phyloP scores from a whole-genome alignment of 2,113 vertebrate genomes.

The Chloropsis hardwickii region DNA sequence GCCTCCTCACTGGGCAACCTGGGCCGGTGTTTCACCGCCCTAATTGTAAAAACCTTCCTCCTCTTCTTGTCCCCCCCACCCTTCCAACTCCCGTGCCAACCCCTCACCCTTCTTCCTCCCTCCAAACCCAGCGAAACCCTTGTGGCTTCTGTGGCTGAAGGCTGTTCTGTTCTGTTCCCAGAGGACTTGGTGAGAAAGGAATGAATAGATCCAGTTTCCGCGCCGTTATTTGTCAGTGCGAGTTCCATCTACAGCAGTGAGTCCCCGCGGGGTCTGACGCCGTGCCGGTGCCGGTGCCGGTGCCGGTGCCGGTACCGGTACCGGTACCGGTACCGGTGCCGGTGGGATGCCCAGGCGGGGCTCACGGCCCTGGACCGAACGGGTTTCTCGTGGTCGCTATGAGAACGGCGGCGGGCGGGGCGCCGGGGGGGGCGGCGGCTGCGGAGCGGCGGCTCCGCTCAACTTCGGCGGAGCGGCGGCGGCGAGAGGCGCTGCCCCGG shows the following conservation, averaged over 20 bases:
- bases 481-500: neutral
- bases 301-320: too few species aligned
- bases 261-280: neutral
- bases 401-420: slow-evolving; percentile 72
- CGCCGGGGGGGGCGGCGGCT: neutral
- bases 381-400: slow-evolving; percentile 76
- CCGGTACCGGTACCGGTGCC: neutral
- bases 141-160: neutral
- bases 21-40: neutral
- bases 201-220: accelerated
- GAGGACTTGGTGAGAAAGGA: neutral
- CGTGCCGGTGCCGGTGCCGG: neutral
- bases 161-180: neutral
- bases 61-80: accelerated
- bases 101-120: neutral
- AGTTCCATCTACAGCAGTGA: accelerated
- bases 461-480: neutral
- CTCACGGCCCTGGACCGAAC: slow-evolving; percentile 40
- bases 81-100: neutral
- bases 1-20: neutral
- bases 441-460: neutral
- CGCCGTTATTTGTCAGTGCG: neutral
- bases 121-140: neutral
- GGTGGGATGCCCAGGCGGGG: neutral
- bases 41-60: neutral